phyloP scores from a whole-genome alignment of 2,113 vertebrate genomes.

The Neofelis nebulosa region DNA sequence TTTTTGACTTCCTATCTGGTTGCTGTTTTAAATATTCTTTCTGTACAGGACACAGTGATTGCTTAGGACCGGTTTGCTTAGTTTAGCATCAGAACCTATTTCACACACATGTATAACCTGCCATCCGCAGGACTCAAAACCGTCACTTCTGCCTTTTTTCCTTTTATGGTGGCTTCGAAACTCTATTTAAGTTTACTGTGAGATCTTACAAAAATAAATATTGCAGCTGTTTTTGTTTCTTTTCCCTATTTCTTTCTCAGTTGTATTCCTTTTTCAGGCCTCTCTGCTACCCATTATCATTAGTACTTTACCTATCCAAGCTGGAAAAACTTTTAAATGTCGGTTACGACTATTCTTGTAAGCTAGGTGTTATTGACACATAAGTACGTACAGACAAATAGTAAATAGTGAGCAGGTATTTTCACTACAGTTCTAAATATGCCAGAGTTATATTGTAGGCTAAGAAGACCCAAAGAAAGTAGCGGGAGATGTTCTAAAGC shows the following conservation, averaged over 20 bases:
- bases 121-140: neutral
- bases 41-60: neutral
- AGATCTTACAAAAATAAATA: conserved; percentile 28
- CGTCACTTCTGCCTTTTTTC: neutral
- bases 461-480: neutral
- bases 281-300: neutral
- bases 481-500: neutral
- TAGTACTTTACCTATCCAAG: neutral
- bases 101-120: neutral
- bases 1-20: neutral
- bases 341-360: neutral
- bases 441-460: neutral
- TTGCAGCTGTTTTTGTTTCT: neutral
- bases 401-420: neutral
- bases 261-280: neutral
- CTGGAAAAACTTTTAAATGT: neutral
- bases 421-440: neutral
- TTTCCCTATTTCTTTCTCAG: neutral
- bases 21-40: neutral
- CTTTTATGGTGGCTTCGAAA: neutral
- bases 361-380: neutral
- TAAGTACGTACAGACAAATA: conserved; percentile 2
- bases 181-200: neutral
- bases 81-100: neutral
- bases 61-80: conserved; percentile 10